Percentiles rank a stretch among this genome's conserved stretches.
Evolutionary conservation across 1,140 invertebrate species (phyloP).

Genomic region (Tyrophagus putrescentiae): DNA sequence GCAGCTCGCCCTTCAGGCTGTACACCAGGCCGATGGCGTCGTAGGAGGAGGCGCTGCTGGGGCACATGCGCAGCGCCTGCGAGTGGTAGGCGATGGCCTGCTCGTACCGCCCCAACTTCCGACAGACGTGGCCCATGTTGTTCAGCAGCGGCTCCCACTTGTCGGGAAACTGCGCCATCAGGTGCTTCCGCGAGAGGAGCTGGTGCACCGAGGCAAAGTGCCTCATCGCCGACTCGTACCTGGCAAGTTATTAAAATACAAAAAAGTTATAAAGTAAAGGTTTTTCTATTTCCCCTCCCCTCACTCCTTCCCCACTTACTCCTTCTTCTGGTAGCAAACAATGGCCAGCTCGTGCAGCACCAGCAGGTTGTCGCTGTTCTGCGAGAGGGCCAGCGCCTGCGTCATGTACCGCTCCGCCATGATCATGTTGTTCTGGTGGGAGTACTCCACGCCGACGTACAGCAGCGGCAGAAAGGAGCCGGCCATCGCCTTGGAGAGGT

Average conservation of each 20-base stretch:
- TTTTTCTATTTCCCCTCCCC: too few species aligned
- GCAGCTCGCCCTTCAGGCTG: slow-evolving; percentile 55
- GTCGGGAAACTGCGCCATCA: slow-evolving; percentile 36
- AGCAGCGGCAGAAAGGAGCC: slow-evolving; percentile 73
- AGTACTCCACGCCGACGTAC: slow-evolving; percentile 90
- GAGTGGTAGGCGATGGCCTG: slow-evolving; percentile 72
- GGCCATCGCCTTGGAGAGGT: slow-evolving; percentile 63
- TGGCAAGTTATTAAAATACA: slow-evolving; percentile 32
- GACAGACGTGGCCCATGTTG: slow-evolving; percentile 73
- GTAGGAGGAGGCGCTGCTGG: slow-evolving; percentile 63
- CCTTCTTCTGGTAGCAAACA: slow-evolving; percentile 69
- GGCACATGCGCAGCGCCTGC: slow-evolving; percentile 62
- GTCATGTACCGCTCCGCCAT: slow-evolving; percentile 84
- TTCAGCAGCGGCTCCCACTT: slow-evolving; percentile 88
- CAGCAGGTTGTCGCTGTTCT: slow-evolving; percentile 72
- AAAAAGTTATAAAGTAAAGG: too few species aligned
- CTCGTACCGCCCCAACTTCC: slow-evolving; percentile 44
- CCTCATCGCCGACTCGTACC: slow-evolving; percentile 54
- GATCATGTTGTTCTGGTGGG: slow-evolving; percentile 75
- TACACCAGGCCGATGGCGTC: slow-evolving; percentile 73
- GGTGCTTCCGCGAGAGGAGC: slow-evolving; percentile 44
- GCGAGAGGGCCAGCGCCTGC: slow-evolving; percentile 62
- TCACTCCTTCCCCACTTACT: slow-evolving; percentile 38
- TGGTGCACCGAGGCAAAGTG: slow-evolving; percentile 58
- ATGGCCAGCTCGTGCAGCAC: slow-evolving; percentile 90